Conservation (phyloP, 2,797 vertebrate genomes). For the Anolis apletophallus region DNA sequence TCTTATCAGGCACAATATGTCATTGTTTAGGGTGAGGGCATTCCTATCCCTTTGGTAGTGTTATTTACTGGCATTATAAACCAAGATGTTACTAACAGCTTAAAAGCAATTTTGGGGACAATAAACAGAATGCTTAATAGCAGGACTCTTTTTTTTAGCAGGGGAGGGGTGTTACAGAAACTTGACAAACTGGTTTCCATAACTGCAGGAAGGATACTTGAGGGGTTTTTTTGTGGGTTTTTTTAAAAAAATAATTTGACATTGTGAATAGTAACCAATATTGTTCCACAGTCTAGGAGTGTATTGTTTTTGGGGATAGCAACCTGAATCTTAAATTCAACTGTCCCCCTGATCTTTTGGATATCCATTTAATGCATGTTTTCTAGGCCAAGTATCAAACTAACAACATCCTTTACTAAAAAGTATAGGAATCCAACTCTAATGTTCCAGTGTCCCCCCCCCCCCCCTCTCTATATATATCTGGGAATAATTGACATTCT, state of each 20-base stretch:
- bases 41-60: slow-evolving; percentile 14
- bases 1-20: slow-evolving; percentile 4
- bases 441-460: too few relatives aligned
- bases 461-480: not conserved
- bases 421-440: too few relatives aligned
- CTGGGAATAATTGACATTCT: not conserved
- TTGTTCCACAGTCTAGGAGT: not conserved
- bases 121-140: slow-evolving; percentile 19
- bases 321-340: not conserved
- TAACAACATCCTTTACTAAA: not conserved
- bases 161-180: not conserved
- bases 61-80: slow-evolving; percentile 39
- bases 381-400: not conserved
- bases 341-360: not conserved
- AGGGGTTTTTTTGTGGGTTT: too few relatives aligned
- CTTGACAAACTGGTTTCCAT: not conserved
- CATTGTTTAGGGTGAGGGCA: not conserved
- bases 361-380: not conserved
- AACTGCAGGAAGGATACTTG: not conserved
- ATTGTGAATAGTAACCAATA: not conserved
- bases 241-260: not conserved
- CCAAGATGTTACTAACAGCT: slow-evolving; percentile 10
- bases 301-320: not conserved
- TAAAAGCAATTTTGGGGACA: slow-evolving; percentile 24
- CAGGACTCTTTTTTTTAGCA: not conserved